Conservation (phyloP, 2,797 vertebrate genomes). For the Fistularia tabacaria region DNA sequence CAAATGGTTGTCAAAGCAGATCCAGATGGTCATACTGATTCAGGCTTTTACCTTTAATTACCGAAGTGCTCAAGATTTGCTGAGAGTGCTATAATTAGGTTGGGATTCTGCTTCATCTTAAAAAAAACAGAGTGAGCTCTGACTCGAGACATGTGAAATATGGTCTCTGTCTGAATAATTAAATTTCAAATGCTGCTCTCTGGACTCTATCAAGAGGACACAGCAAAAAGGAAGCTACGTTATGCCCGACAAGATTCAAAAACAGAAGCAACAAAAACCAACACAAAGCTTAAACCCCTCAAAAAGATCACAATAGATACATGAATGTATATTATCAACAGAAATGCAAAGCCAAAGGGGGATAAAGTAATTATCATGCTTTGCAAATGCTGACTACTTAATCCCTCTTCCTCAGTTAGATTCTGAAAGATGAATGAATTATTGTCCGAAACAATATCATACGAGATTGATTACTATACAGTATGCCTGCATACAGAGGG, state of each 20-base stretch:
- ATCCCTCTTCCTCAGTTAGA: too few relatives aligned
- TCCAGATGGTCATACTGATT: constrained; percentile 4
- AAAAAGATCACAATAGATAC: too few relatives aligned
- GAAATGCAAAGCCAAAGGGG: too few relatives aligned
- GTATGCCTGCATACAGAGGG: too few relatives aligned
- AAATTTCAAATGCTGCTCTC: not conserved
- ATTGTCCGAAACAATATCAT: too few relatives aligned
- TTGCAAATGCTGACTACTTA: too few relatives aligned
- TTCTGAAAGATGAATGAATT: too few relatives aligned
- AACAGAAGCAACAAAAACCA: constrained; percentile 8
- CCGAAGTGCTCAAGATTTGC: not conserved
- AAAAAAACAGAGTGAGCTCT: constrained; percentile 2
- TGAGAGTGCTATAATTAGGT: not conserved
- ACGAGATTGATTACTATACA: too few relatives aligned
- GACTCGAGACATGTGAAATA: not conserved
- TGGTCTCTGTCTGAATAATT: not conserved
- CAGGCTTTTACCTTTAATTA: constrained; percentile 2
- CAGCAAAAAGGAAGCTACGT: not conserved
- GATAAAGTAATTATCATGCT: too few relatives aligned
- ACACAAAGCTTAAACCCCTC: not conserved
- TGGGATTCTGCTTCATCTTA: not conserved
- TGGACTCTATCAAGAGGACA: not conserved
- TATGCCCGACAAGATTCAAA: constrained; percentile 2
- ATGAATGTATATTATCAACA: too few relatives aligned
- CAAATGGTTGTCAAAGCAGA: constrained; percentile 10